phyloP scores from a whole-genome alignment of 2,888 invertebrate genomes.

The Odontothrips loti region DNA sequence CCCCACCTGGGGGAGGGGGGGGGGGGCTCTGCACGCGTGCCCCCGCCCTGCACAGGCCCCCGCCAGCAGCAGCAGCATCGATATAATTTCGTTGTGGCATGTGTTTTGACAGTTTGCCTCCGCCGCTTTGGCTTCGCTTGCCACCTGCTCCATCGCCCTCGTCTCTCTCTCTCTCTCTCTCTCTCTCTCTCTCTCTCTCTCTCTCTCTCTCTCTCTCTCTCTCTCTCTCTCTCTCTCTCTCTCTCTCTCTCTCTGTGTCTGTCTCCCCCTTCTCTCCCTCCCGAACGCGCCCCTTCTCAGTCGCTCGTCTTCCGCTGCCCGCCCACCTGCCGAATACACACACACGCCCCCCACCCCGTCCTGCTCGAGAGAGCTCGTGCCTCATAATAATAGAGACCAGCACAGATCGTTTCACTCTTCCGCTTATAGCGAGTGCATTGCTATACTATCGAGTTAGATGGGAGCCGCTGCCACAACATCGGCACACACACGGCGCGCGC shows the following conservation, averaged over 20 bases:
- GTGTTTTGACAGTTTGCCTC: constrained; percentile 19
- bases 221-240: background rate
- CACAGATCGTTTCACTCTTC: too few species aligned
- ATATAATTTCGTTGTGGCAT: constrained; percentile 16
- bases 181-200: background rate
- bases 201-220: background rate
- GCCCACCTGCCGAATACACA: background rate
- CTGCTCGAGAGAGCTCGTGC: too few species aligned
- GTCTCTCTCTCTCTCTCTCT: background rate
- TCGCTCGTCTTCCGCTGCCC: background rate
- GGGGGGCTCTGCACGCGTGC: too few species aligned
- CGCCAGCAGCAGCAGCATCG: background rate
- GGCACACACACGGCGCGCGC: too few species aligned
- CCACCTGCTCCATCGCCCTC: background rate
- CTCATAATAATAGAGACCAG: too few species aligned
- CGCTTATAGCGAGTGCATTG: too few species aligned
- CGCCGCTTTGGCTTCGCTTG: background rate
- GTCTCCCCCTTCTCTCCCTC: background rate
- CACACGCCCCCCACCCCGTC: too few species aligned
- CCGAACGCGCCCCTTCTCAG: too few species aligned
- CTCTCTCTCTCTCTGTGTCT: background rate
- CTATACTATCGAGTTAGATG: too few species aligned
- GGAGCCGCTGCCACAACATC: too few species aligned
- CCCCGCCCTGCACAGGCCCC: too few species aligned
- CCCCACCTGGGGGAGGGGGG: too few species aligned